Conservation (phyloP, 2,113 vertebrate species). For the Eclectus roratus region DNA sequence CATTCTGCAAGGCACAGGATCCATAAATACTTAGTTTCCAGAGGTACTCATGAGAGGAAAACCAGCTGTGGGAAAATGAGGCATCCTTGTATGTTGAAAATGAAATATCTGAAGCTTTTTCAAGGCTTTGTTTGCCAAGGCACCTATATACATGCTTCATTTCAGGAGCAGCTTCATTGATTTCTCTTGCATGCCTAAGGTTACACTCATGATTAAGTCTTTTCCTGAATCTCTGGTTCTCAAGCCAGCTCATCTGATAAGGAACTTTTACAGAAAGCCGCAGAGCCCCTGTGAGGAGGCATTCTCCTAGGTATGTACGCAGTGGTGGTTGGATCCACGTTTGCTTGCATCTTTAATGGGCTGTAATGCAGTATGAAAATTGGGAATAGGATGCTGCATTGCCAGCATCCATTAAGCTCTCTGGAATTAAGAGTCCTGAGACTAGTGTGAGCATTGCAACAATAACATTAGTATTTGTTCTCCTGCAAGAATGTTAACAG, state of each 20-base stretch:
- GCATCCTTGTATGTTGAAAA: neutral
- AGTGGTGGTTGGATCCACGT: neutral
- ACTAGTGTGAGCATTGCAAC: neutral
- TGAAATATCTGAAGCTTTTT: neutral
- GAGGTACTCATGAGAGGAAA: neutral
- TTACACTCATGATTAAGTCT: neutral
- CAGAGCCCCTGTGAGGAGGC: neutral
- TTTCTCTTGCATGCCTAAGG: neutral
- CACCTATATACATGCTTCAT: neutral
- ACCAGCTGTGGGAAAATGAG: fast-evolving
- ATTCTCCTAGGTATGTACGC: neutral
- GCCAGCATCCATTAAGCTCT: neutral
- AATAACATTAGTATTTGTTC: neutral
- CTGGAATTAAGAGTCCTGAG: neutral
- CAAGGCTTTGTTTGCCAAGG: neutral
- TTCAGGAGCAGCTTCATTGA: neutral
- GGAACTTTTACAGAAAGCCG: neutral
- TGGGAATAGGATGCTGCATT: neutral
- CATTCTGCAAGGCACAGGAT: neutral
- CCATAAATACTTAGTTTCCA: neutral
- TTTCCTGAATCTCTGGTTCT: neutral
- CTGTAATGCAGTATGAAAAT: neutral
- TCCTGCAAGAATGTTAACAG: neutral
- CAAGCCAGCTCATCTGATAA: neutral
- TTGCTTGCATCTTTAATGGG: neutral